Conservation (phyloP, 2,888 invertebrate genomes). For the Drosophila pseudotalamancana region DNA sequence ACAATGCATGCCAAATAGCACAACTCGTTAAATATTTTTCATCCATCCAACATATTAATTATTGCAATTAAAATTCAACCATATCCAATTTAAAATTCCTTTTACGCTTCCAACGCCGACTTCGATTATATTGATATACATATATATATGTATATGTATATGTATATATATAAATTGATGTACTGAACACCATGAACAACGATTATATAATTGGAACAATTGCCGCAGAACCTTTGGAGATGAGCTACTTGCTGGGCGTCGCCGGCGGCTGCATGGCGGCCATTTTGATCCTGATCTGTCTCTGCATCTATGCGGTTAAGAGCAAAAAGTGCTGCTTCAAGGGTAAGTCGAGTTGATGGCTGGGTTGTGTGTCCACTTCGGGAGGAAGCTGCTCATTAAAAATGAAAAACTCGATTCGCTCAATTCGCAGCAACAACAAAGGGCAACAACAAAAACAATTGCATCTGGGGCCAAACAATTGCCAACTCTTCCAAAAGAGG, state of each 20-base stretch:
- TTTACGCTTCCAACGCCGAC: slow-evolving; percentile 46
- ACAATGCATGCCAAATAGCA: slow-evolving; percentile 35
- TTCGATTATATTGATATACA: too few relatives aligned
- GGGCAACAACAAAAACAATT: slow-evolving; percentile 1
- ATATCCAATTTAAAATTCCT: slow-evolving; percentile 49
- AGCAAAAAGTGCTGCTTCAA: slow-evolving; percentile 87
- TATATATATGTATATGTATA: too few relatives aligned
- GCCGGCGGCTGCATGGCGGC: slow-evolving; percentile 86
- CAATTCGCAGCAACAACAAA: not conserved
- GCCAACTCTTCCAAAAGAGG: slow-evolving; percentile 35
- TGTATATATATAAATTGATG: too few relatives aligned
- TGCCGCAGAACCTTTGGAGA: slow-evolving; percentile 86
- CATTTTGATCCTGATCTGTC: slow-evolving; percentile 86
- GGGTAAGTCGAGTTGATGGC: slow-evolving; percentile 84
- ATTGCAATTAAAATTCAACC: slow-evolving; percentile 56
- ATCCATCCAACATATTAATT: slow-evolving; percentile 24
- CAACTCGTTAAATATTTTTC: slow-evolving; percentile 31
- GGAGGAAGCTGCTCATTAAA: slow-evolving; percentile 40
- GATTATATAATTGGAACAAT: slow-evolving; percentile 13
- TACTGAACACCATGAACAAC: slow-evolving; percentile 14
- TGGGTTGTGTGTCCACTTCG: not conserved
- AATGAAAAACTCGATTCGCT: slow-evolving; percentile 24
- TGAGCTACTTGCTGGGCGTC: slow-evolving; percentile 87
- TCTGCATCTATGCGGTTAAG: slow-evolving; percentile 86
- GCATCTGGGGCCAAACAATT: slow-evolving; percentile 36